phyloP scores from a whole-genome alignment of 1,140 invertebrate species.

The Melanaphis sacchari region DNA sequence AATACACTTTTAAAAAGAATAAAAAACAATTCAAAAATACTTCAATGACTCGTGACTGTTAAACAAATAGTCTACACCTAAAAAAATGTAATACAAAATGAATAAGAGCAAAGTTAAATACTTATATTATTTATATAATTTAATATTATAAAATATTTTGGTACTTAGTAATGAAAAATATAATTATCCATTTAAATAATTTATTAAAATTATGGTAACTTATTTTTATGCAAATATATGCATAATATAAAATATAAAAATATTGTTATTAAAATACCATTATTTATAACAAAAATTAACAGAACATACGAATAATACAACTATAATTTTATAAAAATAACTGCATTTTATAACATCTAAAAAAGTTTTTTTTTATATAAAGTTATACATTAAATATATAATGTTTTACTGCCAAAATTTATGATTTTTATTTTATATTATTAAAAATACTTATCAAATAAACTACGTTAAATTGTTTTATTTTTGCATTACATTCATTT shows the following conservation, averaged over 20 bases:
- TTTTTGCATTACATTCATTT: too few species aligned
- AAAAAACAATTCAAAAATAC: background rate
- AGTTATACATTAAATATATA: background rate
- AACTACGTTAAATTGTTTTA: background rate
- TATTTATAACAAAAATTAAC: background rate
- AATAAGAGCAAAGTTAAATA: background rate
- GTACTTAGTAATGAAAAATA: background rate
- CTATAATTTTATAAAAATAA: background rate
- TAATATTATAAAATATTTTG: background rate
- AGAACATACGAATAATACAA: background rate
- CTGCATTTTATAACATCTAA: background rate
- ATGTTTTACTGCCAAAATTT: background rate
- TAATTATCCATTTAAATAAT: background rate
- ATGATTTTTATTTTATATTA: background rate
- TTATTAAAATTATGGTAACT: background rate
- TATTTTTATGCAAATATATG: background rate
- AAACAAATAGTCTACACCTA: background rate
- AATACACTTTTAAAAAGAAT: background rate
- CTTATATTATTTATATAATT: background rate
- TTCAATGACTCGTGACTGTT: background rate
- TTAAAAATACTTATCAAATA: background rate
- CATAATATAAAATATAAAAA: background rate
- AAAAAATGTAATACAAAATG: background rate
- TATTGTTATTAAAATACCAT: background rate
- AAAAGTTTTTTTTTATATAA: background rate